These are phyloP conservation scores for Hexactinellida sp. DNA, from an alignment of 37 sponge, comb jelly and placozoan genomes.

Conservation along the genomic window DNA sequence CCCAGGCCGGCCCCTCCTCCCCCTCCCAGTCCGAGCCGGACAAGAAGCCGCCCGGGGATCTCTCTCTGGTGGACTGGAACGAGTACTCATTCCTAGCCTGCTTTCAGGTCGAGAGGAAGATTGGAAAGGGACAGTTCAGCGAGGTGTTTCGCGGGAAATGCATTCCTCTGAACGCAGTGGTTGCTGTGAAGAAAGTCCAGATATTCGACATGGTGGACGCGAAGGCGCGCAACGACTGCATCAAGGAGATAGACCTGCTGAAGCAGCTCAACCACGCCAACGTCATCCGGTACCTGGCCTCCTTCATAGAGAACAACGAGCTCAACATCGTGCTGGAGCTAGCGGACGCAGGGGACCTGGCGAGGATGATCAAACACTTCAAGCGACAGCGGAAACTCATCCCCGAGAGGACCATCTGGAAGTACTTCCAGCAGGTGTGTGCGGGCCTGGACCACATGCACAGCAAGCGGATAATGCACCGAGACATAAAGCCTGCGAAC, in stretches of 20 bases:
- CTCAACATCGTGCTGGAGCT: conserved; percentile 95
- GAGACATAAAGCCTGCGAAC: conserved; percentile 99
- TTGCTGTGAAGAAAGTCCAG: conserved; percentile 97
- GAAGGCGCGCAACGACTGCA: conserved; percentile 96
- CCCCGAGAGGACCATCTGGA: conserved; percentile 93
- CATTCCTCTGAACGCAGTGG: conserved; percentile 39
- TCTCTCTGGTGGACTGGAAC: neutral
- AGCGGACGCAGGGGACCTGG: conserved; percentile 98
- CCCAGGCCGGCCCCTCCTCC: neutral
- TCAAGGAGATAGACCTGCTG: conserved; percentile 94
- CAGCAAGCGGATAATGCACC: conserved; percentile 91
- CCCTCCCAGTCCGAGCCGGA: neutral
- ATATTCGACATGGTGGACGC: conserved; percentile 99
- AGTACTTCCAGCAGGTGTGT: conserved; percentile 90
- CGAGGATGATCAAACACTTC: conserved; percentile 97
- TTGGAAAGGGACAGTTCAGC: conserved; percentile 98
- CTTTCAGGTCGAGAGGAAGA: conserved; percentile 76
- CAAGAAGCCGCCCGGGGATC: neutral
- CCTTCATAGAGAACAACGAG: conserved; percentile 98
- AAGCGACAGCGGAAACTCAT: conserved; percentile 84
- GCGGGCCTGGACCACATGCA: conserved; percentile 97
- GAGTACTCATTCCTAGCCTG: conserved; percentile 28
- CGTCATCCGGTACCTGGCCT: conserved; percentile 84
- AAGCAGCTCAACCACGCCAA: conserved; percentile 96
- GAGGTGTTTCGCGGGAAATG: conserved; percentile 74